Conservation (phyloP, 2,797 vertebrate genomes). For the Gymnothorax reevesii region DNA sequence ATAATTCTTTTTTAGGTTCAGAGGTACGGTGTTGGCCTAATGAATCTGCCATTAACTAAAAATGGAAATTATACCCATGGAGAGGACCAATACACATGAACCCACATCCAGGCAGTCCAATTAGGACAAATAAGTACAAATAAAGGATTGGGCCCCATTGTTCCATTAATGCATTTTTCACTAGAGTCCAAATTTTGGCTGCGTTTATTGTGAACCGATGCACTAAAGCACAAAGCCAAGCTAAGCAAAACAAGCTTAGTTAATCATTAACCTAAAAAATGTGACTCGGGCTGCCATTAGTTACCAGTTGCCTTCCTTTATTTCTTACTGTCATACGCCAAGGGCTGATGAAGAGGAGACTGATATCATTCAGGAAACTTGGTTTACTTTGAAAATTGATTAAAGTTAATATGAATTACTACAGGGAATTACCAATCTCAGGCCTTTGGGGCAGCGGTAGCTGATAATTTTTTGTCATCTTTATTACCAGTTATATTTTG, state of each 20-base stretch:
- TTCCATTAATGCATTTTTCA: slow-evolving; percentile 55
- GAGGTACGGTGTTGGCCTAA: background rate
- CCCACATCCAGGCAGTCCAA: slow-evolving; percentile 40
- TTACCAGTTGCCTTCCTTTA: background rate
- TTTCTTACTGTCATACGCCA: background rate
- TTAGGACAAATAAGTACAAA: slow-evolving; percentile 60
- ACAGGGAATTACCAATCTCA: background rate
- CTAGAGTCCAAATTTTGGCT: background rate
- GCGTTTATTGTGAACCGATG: background rate
- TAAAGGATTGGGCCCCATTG: slow-evolving; percentile 60
- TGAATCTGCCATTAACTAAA: background rate
- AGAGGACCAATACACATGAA: background rate
- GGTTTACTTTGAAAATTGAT: background rate
- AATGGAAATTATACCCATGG: background rate
- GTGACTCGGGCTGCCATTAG: background rate
- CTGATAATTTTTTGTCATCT: too few species aligned
- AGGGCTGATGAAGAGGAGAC: background rate
- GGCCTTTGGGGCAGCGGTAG: background rate
- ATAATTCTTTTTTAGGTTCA: background rate
- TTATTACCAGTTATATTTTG: too few species aligned
- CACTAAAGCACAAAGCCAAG: background rate
- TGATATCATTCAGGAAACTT: background rate
- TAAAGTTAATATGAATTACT: background rate
- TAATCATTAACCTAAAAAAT: background rate
- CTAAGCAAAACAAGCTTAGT: background rate